A percentile compares a stretch with the other conserved stretches of the same genome.
phyloP scores from a whole-genome alignment of 2,797 vertebrate species.

The Selene dorsalis region DNA sequence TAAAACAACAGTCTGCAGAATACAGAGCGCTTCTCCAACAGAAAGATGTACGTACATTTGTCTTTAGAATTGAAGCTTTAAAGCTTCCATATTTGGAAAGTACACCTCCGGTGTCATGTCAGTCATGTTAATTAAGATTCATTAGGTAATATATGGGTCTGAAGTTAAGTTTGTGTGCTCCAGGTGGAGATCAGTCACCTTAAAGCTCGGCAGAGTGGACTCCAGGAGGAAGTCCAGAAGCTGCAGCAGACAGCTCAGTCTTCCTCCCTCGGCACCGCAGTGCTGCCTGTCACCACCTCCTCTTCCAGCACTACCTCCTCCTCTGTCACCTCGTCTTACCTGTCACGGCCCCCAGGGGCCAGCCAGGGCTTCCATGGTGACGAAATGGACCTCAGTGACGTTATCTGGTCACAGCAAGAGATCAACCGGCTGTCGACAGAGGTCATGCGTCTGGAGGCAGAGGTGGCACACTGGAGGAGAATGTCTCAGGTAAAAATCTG shows the following conservation, averaged over 20 bases:
- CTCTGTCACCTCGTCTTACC: conserved; percentile 78
- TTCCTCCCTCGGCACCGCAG: conserved; percentile 52
- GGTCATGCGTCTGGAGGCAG: conserved; percentile 90
- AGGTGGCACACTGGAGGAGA: conserved; percentile 92
- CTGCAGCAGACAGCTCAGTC: conserved; percentile 86
- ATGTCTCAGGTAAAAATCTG: conserved; percentile 87
- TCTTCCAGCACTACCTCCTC: conserved; percentile 74
- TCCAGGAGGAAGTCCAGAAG: conserved; percentile 93
- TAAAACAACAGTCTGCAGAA: conserved; percentile 91
- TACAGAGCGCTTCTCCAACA: conserved; percentile 93
- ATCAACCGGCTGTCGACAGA: conserved; percentile 94
- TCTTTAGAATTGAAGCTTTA: neutral
- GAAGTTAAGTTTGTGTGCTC: neutral
- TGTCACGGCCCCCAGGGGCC: conserved; percentile 76
- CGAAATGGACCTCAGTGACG: conserved; percentile 94
- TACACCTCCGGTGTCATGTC: neutral
- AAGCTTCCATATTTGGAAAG: neutral
- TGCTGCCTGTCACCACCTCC: conserved; percentile 75
- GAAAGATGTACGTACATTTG: conserved; percentile 87
- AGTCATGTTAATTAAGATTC: neutral
- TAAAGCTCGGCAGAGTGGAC: conserved; percentile 91
- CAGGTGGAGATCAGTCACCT: conserved; percentile 98
- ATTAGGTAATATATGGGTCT: neutral
- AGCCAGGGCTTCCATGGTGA: conserved; percentile 89
- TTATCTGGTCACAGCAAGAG: conserved; percentile 97